Percentiles rank a stretch among this genome's conserved stretches.
Conservation (phyloP, 1,140 invertebrate species). For the Panulirus ornatus region DNA sequence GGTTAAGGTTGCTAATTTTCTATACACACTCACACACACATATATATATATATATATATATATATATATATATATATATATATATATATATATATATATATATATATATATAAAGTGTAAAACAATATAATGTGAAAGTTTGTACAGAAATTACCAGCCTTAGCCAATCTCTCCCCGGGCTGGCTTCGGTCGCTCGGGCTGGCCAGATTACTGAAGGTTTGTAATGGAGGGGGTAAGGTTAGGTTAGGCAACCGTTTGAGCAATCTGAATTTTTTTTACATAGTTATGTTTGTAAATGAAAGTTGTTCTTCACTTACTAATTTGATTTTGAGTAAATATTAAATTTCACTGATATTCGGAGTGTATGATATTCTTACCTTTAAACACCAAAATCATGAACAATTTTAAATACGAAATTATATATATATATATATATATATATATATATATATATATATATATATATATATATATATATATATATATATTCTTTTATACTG, state of each 20-base stretch:
- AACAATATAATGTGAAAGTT: no score
- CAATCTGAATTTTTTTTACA: neutral
- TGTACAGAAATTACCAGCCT: no score
- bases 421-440: constrained; percentile 11
- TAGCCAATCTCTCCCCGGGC: no score
- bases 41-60: constrained; percentile 53
- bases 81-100: constrained; percentile 37
- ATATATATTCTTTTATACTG: no score
- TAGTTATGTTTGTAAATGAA: neutral
- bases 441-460: constrained; percentile 39
- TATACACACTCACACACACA: neutral
- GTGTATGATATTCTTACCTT: neutral
- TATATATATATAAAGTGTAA: no score
- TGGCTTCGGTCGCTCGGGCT: no score
- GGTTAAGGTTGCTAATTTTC: neutral
- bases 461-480: constrained; percentile 41
- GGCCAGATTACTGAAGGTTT: no score
- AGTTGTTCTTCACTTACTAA: neutral
- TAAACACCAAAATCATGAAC: neutral
- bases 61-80: constrained; percentile 60
- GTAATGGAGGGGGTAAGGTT: no score
- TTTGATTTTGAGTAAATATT: neutral
- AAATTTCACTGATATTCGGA: neutral
- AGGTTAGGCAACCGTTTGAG: no score
- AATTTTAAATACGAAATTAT: neutral